Evolutionary conservation across 2,113 vertebrate genomes (phyloP), one percentile per base, ranked within the genome.

Genomic region (Brachirus orientalis): DNA sequence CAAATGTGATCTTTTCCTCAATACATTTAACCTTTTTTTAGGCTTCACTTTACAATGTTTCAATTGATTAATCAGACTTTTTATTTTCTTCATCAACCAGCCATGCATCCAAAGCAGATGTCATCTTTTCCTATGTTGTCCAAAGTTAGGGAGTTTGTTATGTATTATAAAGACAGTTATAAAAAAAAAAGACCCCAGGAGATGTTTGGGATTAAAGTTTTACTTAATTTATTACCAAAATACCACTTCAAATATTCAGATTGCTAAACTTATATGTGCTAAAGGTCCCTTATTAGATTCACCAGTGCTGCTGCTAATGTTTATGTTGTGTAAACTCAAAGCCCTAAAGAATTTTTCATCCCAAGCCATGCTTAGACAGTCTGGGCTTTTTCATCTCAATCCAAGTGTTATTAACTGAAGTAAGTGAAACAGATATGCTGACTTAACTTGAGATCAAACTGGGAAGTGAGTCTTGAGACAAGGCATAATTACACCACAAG

Each of bases 381-480:
- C 74, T 67, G 28, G 33, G 48, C 70, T 37, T 68, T 86, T 77
- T 89, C 70, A 88, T 87, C 67, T 71, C 7, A 10, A 54, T 60
- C 61, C 63, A 75, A 75, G 63, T 28, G 48, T 47, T 68, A 57
- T 70, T 76, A 68, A 75, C 54, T 77, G 51, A 68, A 76, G 86
- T 75, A 56, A 62, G 69, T 56, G 68, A 84, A 44, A 81, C 63
- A 52, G 58, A 81, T 71, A 75, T 79, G 80, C 77, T 74, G 73
- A 54, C 72, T 83, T 69, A 80, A 76, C 77, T 84, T 85, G n/a
- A 63, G 72, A 84, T 88, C 72, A 69, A 84, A 84, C 63, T 58
- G 64, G 69, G 56, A 75, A 85, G 80, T 82, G 76, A 85, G 66
- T 86, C 72, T 70, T 70, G 74, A 80, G 74, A 85, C 62, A 45